phyloP scores from a whole-genome alignment of 2,888 invertebrate species.

The Andrena trimmerana region DNA sequence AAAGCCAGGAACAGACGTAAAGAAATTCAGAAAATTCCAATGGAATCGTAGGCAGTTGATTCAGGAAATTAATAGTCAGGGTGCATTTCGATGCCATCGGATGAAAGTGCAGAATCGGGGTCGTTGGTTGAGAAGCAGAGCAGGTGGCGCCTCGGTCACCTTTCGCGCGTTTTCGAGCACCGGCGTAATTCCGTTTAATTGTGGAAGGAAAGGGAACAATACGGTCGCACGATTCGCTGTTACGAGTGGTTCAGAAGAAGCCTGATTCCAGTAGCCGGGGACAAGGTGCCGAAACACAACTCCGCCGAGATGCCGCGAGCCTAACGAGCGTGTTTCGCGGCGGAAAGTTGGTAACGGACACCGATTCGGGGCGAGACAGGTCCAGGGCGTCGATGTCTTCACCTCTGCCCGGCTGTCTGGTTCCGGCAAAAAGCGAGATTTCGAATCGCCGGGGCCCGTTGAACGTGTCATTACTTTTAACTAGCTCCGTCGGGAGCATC shows the following conservation, averaged over 20 bases:
- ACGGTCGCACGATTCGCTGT: neutral
- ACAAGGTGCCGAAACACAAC: constrained; percentile 24
- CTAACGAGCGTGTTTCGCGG: constrained; percentile 51
- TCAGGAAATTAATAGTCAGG: too few species aligned
- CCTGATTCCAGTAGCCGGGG: constrained; percentile 33
- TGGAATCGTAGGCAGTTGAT: too few species aligned
- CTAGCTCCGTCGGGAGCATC: constrained; percentile 67
- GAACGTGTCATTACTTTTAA: constrained; percentile 78
- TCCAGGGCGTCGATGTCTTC: constrained; percentile 41
- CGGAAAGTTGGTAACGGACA: constrained; percentile 40
- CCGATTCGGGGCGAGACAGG: constrained; percentile 38
- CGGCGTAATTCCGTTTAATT: neutral
- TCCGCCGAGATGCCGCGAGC: constrained; percentile 41
- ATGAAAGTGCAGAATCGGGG: neutral
- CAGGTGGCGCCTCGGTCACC: constrained; percentile 3
- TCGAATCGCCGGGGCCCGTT: constrained; percentile 64
- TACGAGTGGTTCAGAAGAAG: neutral
- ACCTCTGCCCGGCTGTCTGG: constrained; percentile 50
- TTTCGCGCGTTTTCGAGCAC: neutral
- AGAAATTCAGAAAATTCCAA: too few species aligned
- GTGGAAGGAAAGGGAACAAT: neutral
- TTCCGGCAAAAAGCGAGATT: constrained; percentile 64
- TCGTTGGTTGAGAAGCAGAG: neutral
- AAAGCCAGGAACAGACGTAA: too few species aligned
- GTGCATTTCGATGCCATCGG: neutral